Percentiles rank a stretch among this genome's conserved stretches.
Conservation (phyloP, 2,113 vertebrate species). For the Tautogolabrus adspersus region DNA sequence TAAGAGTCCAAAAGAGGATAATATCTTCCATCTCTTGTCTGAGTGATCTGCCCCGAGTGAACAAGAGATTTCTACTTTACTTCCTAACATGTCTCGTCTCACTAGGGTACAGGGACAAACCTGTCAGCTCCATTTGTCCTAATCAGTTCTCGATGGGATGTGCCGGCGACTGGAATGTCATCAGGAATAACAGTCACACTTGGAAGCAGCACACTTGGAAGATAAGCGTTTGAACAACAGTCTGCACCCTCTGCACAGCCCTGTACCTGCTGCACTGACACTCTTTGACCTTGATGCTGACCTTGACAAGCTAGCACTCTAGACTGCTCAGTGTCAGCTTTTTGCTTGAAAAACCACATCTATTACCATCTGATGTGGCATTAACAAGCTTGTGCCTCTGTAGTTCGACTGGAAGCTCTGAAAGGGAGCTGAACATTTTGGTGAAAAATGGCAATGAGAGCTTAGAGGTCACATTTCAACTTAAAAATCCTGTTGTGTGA, state of each 20-base stretch:
- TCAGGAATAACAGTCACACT: constrained; percentile 69
- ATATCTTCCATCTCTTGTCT: not conserved
- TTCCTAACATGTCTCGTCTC: constrained; percentile 33
- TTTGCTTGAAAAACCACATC: constrained; percentile 12
- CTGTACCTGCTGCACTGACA: not conserved
- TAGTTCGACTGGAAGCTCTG: constrained; percentile 18
- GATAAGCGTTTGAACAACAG: constrained; percentile 22
- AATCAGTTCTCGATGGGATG: constrained; percentile 71
- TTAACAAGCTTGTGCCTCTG: constrained; percentile 4
- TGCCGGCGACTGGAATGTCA: constrained; percentile 64
- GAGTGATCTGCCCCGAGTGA: constrained; percentile 37
- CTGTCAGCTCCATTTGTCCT: constrained; percentile 76
- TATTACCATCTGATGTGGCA: constrained; percentile 18
- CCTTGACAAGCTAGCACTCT: constrained; percentile 10
- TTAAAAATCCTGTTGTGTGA: not conserved
- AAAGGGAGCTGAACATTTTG: not conserved
- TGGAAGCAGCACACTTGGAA: constrained; percentile 38
- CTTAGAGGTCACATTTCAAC: not conserved
- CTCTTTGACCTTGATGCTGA: constrained; percentile 39
- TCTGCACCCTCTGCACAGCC: not conserved
- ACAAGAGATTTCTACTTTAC: constrained; percentile 46
- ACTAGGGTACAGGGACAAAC: constrained; percentile 51
- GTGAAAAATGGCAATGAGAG: not conserved
- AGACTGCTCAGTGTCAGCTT: constrained; percentile 15
- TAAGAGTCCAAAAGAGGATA: constrained; percentile 1